A percentile compares a stretch with the other conserved stretches of the same genome.
Conservation (phyloP, 2,797 vertebrate species). For the Babyrousa celebensis region DNA sequence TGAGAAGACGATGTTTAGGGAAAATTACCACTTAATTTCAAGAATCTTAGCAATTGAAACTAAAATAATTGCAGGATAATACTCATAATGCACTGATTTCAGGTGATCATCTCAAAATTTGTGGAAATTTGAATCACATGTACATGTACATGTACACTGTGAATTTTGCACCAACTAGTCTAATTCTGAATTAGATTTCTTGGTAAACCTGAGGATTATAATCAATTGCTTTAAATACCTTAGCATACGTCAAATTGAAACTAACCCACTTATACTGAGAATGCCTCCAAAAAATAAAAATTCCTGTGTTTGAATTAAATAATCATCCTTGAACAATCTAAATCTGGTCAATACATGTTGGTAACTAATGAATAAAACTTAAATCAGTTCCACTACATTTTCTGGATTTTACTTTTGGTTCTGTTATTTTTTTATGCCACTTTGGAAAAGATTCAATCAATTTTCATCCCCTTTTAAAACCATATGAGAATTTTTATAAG, state of each 20-base stretch:
- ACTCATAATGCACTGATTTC: neutral
- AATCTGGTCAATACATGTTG: neutral
- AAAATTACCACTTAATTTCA: neutral
- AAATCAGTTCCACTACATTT: neutral
- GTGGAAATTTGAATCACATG: neutral
- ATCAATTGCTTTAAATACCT: neutral
- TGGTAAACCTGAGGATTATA: neutral
- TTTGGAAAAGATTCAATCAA: neutral
- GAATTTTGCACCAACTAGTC: neutral
- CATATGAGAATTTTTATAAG: neutral
- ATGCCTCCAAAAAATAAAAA: neutral
- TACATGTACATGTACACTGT: neutral
- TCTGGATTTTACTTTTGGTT: neutral
- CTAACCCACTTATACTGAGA: neutral
- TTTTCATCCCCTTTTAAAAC: conserved; percentile 51
- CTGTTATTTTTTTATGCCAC: neutral
- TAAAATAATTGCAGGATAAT: neutral
- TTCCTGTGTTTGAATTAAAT: neutral
- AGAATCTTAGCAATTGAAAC: conserved; percentile 1
- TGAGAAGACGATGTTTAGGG: neutral
- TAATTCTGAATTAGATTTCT: conserved; percentile 41
- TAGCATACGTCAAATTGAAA: neutral
- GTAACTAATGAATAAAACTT: neutral
- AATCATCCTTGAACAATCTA: neutral
- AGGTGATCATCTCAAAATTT: neutral